Conservation (phyloP, 1,140 invertebrate species). For the Heliothis virescens region DNA sequence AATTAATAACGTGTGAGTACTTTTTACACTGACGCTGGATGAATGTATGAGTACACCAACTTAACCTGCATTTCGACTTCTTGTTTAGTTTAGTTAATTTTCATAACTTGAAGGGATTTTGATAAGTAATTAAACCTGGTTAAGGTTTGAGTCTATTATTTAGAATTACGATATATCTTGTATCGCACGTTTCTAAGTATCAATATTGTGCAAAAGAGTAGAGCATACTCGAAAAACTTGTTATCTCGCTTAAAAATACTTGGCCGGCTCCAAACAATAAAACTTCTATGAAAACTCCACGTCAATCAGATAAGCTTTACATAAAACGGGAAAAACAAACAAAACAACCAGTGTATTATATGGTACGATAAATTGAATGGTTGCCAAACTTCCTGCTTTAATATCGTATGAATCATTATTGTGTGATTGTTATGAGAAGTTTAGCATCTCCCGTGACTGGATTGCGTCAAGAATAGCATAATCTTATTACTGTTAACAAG, state of each 20-base stretch:
- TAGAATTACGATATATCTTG: no score
- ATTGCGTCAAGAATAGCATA: slow-evolving; percentile 12
- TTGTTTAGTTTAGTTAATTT: no score
- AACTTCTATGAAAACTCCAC: background rate
- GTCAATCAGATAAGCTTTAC: slow-evolving; percentile 30
- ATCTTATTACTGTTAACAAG: slow-evolving; percentile 9
- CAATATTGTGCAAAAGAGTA: background rate
- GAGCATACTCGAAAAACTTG: no score
- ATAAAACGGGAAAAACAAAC: slow-evolving; percentile 1
- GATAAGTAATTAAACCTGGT: no score
- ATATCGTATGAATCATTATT: slow-evolving; percentile 24
- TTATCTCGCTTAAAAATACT: no score
- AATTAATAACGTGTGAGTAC: background rate
- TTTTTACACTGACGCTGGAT: no score
- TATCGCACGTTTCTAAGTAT: background rate
- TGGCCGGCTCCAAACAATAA: background rate
- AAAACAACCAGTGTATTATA: background rate
- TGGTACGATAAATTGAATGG: slow-evolving; percentile 14
- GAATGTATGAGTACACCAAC: no score
- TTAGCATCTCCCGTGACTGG: slow-evolving; percentile 1
- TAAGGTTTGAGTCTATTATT: no score
- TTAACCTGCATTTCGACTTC: no score
- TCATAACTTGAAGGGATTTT: no score
- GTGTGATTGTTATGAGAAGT: slow-evolving; percentile 26
- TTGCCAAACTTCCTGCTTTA: slow-evolving; percentile 23